phyloP scores from a whole-genome alignment of 2,797 vertebrate species.

The Amblyopsis hoosieri region DNA sequence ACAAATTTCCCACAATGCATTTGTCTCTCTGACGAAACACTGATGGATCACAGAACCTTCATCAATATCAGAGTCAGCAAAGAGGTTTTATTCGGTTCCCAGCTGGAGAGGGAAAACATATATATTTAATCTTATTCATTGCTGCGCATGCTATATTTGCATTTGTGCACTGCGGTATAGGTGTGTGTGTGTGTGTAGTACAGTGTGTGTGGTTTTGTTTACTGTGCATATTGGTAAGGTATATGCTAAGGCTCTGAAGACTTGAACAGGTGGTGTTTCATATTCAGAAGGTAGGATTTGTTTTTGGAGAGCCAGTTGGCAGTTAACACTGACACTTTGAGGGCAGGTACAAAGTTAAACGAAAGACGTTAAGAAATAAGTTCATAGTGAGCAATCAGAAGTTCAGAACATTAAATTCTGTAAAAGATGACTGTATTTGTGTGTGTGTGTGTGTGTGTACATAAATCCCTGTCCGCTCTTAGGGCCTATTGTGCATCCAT shows the following conservation, averaged over 20 bases:
- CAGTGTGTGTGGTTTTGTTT: constrained; percentile 2
- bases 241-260: constrained; percentile 18
- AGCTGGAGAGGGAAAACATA: constrained; percentile 16
- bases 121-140: constrained; percentile 1
- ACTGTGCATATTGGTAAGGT: neutral
- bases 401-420: no score
- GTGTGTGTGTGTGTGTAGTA: neutral
- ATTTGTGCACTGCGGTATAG: constrained; percentile 23
- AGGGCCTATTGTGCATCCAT: no score
- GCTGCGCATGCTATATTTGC: constrained; percentile 22
- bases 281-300: constrained; percentile 39
- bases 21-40: constrained; percentile 48
- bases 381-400: no score
- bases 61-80: constrained; percentile 40
- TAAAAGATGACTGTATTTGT: neutral
- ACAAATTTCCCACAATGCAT: constrained; percentile 46
- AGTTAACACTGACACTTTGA: no score
- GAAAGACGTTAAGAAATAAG: neutral
- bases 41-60: constrained; percentile 14
- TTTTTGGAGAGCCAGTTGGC: no score
- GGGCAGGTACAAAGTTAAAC: neutral
- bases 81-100: constrained; percentile 11
- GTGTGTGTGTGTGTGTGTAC: neutral
- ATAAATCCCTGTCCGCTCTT: neutral
- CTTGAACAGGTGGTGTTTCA: constrained; percentile 64